Base-by-base conservation (phyloP, 2,888 invertebrate species). In the Diarsia dahlii region DNA sequence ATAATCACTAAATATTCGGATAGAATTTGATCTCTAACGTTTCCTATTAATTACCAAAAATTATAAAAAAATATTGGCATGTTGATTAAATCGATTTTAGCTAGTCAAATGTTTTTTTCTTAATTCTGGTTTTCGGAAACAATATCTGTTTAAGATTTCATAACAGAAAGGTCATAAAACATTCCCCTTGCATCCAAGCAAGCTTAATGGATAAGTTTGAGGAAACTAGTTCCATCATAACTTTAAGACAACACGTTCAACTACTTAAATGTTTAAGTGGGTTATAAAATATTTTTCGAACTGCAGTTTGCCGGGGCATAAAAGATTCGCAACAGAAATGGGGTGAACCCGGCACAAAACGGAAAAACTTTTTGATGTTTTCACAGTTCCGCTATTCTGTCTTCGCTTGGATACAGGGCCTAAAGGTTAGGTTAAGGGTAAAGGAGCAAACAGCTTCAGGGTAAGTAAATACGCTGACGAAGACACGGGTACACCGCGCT, bases 381-480 rank as follows among this genome's bases (percentile, higher is more conserved):
- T 1, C 15, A 23, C 34, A 52, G 64, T 72, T 71, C 52, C 85
- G 87, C 88, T 84, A 1, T 6, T 2, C 28, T 83, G 81, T 83
- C 81, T 65, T 83, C 28, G 80, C 89, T 91, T 91, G 71, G 15
- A 77, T 85, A 72, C 67, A 60, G 78, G 65, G 77, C 81, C 81
- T 81, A 88, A 91, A 92, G 93, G 94, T 93, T 94, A 94, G 92
- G 93, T 92, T 92, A 93, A 93, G 95, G 95, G 95, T 93, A 92
- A 92, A 94, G 94, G 92, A 94, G 94, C 95, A 96, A 96, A 96
- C 95, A 95, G 95, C 95, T 93, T 87, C 92, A 86, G 95, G 96
- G 94, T 93, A 92, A 92, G 95, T 91, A 95, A 96, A 96, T 95
- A 96, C 93, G 96, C 95, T 96, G 96, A 96, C 95, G 94, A 93